Evolutionary conservation across 2,888 invertebrate genomes (phyloP).

Genomic region (Diaphora mendica): DNA sequence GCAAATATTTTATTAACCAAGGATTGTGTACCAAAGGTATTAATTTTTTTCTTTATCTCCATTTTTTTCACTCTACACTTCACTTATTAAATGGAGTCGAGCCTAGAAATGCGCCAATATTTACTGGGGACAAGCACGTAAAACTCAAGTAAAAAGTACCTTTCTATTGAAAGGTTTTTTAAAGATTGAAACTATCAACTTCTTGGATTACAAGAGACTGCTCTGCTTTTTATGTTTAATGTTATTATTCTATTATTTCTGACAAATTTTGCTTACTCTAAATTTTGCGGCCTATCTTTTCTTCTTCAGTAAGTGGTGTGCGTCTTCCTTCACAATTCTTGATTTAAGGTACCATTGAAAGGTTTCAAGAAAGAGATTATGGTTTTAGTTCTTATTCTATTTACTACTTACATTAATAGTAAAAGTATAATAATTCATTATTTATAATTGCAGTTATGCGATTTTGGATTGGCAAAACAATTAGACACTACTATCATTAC

Average conservation of each 20-base stretch:
- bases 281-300: too few species aligned
- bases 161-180: background rate
- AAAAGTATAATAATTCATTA: background rate
- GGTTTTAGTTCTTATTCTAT: background rate
- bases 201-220: too few species aligned
- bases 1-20: constrained; percentile 92
- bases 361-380: background rate
- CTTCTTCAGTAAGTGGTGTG: too few species aligned
- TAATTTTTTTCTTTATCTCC: background rate
- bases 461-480: constrained; percentile 91
- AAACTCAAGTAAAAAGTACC: background rate
- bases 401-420: background rate
- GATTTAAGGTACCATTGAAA: background rate
- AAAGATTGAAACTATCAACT: too few species aligned
- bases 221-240: too few species aligned
- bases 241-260: too few species aligned
- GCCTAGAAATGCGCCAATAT: background rate
- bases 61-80: constrained; percentile 4
- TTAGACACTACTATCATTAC: constrained; percentile 81
- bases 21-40: constrained; percentile 88
- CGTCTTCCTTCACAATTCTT: too few species aligned
- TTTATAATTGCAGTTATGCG: constrained; percentile 87
- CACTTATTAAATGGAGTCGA: background rate
- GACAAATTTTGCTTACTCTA: too few species aligned
- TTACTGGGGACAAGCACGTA: background rate